Percentiles rank a stretch among this genome's conserved stretches.
These are phyloP conservation scores for Eueremaeus valkanovi DNA, from an alignment of 2,888 invertebrate species.

Conservation along the genomic window DNA sequence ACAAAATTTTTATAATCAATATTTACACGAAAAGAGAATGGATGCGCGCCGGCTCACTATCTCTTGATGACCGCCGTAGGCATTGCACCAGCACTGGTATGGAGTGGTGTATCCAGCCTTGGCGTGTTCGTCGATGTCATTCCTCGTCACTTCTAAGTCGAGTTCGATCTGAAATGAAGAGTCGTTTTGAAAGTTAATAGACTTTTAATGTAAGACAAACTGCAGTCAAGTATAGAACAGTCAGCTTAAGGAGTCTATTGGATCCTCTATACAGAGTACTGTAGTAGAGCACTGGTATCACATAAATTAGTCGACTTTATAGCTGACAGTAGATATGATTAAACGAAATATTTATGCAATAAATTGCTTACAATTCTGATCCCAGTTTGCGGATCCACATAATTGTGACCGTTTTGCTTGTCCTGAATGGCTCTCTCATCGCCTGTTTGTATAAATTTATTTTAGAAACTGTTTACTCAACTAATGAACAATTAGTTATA, in stretches of 20 bases:
- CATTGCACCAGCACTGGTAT: slow-evolving; percentile 42
- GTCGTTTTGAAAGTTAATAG: slow-evolving; percentile 9
- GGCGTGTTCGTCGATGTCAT: slow-evolving; percentile 39
- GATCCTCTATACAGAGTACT: background rate
- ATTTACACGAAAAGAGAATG: slow-evolving; percentile 40
- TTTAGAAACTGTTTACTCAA: slow-evolving; percentile 18
- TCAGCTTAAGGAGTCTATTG: too few species aligned
- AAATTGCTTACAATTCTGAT: slow-evolving; percentile 39
- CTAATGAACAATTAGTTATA: slow-evolving; percentile 1
- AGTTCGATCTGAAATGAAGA: slow-evolving; percentile 39
- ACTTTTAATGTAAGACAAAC: background rate
- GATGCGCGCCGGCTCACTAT: slow-evolving; percentile 39
- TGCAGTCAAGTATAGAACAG: background rate
- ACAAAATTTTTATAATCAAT: slow-evolving; percentile 6
- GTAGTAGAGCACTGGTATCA: background rate
- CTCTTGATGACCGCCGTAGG: slow-evolving; percentile 39
- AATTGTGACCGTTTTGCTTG: slow-evolving; percentile 37
- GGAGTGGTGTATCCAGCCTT: slow-evolving; percentile 40
- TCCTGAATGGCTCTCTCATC: slow-evolving; percentile 38
- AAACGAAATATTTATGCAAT: slow-evolving; percentile 3
- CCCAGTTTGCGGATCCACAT: slow-evolving; percentile 41
- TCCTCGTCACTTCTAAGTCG: slow-evolving; percentile 38
- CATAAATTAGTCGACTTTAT: background rate
- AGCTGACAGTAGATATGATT: background rate
- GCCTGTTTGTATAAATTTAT: slow-evolving; percentile 6